Evolutionary conservation across 2,113 vertebrate species (phyloP).

Genomic region (Chiloscyllium plagiosum): DNA sequence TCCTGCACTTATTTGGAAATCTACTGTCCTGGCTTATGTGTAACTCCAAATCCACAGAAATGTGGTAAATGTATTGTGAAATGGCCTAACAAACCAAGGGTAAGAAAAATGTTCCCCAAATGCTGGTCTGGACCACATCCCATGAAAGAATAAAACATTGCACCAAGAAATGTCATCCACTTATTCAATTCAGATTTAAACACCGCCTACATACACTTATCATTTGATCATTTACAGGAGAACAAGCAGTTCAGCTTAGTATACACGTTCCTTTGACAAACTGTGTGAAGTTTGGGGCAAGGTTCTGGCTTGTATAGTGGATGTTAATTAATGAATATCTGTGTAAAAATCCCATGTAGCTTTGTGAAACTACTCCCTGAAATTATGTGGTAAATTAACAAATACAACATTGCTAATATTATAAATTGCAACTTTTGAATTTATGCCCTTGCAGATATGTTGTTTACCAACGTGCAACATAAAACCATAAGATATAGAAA

Average conservation of each 20-base stretch:
- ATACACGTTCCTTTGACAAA: not conserved
- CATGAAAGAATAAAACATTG: not conserved
- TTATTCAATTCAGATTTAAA: too few species aligned
- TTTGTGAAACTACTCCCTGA: not conserved
- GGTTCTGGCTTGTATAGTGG: too few species aligned
- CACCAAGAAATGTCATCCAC: too few species aligned
- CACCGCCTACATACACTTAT: too few species aligned
- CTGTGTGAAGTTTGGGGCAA: not conserved
- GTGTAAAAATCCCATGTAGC: not conserved
- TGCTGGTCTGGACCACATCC: not conserved
- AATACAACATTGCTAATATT: too few species aligned
- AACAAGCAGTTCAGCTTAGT: not conserved
- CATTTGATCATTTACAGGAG: not conserved
- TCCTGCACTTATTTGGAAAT: too few species aligned
- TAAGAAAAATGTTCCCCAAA: not conserved
- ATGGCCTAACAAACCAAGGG: not conserved
- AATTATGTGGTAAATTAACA: too few species aligned
- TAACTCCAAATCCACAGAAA: not conserved
- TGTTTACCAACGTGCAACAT: too few species aligned
- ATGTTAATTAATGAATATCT: not conserved
- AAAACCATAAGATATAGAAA: too few species aligned
- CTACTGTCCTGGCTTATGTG: not conserved
- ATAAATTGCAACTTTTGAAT: too few species aligned
- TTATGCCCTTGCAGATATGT: too few species aligned
- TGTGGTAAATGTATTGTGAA: not conserved